Evolutionary conservation across 2,113 vertebrate genomes (phyloP).

Genomic region (Pachyramphus minor): DNA sequence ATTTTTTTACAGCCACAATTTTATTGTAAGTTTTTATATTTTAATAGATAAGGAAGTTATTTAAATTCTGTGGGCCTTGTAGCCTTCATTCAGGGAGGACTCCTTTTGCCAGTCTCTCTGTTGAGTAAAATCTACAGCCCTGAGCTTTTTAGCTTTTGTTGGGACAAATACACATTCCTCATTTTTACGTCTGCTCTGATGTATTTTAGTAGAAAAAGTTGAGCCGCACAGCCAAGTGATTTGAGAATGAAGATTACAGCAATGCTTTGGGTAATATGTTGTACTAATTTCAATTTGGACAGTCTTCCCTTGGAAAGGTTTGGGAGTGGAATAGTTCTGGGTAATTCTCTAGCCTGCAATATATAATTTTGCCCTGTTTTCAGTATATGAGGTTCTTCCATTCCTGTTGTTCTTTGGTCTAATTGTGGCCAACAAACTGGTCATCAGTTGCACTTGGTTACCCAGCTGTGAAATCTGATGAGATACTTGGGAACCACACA

Average conservation of each 20-base stretch:
- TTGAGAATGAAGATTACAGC: background rate
- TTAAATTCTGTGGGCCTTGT: slow-evolving; percentile 36
- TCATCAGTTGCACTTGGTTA: slow-evolving; percentile 37
- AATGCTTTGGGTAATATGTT: background rate
- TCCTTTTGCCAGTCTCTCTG: background rate
- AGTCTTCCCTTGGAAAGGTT: background rate
- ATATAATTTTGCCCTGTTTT: background rate
- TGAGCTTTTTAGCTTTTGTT: background rate
- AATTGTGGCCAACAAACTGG: slow-evolving; percentile 7
- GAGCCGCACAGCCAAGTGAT: background rate
- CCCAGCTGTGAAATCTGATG: background rate
- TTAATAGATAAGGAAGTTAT: slow-evolving; percentile 58
- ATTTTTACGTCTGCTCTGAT: background rate
- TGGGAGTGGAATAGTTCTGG: background rate
- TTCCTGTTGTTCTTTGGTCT: slow-evolving; percentile 23
- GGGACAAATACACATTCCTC: background rate
- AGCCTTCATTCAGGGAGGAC: background rate
- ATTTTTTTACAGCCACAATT: slow-evolving; percentile 49
- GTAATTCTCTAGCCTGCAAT: background rate
- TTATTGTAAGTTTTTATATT: slow-evolving; percentile 57
- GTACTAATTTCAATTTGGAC: background rate
- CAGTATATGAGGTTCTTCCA: background rate
- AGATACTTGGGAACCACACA: background rate
- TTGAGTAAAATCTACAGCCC: background rate
- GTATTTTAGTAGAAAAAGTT: background rate